These are phyloP conservation scores for Ceratina japonica DNA, from an alignment of 1,140 invertebrate genomes.

Conservation along the genomic window DNA sequence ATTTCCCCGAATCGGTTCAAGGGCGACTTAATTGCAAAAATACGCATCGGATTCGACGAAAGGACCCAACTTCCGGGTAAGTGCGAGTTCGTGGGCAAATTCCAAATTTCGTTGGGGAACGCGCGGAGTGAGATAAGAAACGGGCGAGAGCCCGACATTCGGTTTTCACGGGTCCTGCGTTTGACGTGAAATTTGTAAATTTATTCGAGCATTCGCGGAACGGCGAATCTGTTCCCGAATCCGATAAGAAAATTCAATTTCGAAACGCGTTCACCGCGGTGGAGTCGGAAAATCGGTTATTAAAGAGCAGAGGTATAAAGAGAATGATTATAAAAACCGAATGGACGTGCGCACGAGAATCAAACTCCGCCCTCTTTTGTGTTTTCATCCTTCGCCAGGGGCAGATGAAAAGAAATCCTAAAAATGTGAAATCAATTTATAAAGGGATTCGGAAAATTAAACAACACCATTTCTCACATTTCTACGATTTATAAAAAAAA, in stretches of 20 bases:
- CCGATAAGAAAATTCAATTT: constrained; percentile 20
- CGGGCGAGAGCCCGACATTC: not conserved
- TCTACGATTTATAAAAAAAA: no score
- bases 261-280: not conserved
- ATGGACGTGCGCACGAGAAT: not conserved
- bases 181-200: not conserved
- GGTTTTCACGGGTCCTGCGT: not conserved
- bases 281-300: not conserved
- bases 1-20: not conserved
- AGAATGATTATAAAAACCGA: not conserved
- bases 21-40: not conserved
- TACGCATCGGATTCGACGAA: not conserved
- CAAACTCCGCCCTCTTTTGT: no score
- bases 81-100: not conserved
- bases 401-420: no score
- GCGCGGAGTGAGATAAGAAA: not conserved
- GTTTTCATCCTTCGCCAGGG: no score
- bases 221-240: not conserved
- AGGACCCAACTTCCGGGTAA: not conserved
- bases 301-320: not conserved
- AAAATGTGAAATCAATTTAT: no score
- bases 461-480: no score
- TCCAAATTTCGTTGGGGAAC: not conserved
- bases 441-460: no score
- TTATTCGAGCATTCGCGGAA: not conserved